A percentile compares a stretch with the other conserved stretches of the same genome.
Conservation (phyloP, 2,113 vertebrate species). For the Aspidoscelis tigris region DNA sequence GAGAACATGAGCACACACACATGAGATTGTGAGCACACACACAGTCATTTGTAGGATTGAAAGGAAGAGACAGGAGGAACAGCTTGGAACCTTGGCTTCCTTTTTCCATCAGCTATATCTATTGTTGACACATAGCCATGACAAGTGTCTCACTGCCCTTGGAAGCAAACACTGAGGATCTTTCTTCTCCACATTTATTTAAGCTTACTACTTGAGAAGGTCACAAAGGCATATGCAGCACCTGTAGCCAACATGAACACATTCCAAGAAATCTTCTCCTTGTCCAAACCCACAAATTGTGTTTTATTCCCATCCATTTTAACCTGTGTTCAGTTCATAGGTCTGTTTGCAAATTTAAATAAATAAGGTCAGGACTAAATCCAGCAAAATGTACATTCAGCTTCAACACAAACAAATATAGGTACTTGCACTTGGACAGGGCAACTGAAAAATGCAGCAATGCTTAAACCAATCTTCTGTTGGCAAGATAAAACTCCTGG, state of each 20-base stretch:
- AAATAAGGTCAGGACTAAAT: neutral
- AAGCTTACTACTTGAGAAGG: neutral
- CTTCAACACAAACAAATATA: slow-evolving; percentile 3
- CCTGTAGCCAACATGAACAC: neutral
- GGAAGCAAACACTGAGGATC: no score
- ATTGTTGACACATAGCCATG: no score
- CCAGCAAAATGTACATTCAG: slow-evolving; percentile 2
- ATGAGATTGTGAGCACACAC: no score
- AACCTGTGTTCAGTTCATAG: neutral
- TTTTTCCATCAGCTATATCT: no score
- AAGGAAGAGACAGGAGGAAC: no score
- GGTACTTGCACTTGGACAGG: neutral
- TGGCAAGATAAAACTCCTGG: neutral
- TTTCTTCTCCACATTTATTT: neutral
- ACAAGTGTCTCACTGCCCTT: no score
- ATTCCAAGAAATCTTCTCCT: neutral
- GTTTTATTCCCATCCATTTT: neutral
- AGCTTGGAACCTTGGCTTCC: no score
- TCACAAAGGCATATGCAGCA: neutral
- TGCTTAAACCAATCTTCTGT: neutral
- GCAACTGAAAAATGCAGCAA: neutral
- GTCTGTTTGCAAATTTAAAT: neutral
- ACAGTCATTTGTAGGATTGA: no score
- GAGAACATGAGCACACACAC: no score
- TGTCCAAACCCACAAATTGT: neutral